Evolutionary conservation across 2,113 vertebrate genomes (phyloP).

Genomic region (human (Homo sapiens)): DNA sequence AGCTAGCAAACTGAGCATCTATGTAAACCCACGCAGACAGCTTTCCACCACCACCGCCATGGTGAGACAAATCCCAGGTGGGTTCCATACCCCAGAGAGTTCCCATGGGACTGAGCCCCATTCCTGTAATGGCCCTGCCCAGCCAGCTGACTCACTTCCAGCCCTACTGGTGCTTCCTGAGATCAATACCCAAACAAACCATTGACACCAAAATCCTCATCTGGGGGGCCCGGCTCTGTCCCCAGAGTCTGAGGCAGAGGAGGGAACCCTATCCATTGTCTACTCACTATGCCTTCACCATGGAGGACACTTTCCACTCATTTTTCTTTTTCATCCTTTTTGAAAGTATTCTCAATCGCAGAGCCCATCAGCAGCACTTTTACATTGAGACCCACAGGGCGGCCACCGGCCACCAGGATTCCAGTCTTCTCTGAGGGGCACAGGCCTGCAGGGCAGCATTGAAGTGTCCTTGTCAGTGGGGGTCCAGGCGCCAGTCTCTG

Average conservation of each 20-base stretch:
- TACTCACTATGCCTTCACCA: not conserved
- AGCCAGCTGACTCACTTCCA: not conserved
- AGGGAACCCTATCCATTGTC: not conserved
- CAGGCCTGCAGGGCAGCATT: too few species aligned
- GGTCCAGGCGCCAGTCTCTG: not conserved
- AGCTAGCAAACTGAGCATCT: too few species aligned
- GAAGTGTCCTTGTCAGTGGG: not conserved
- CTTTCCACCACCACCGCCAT: too few species aligned
- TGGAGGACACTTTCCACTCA: rapidly evolving
- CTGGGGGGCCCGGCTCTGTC: not conserved
- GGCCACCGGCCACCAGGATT: not conserved
- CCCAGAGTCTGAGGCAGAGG: not conserved
- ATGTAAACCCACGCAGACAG: not conserved
- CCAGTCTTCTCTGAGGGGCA: not conserved
- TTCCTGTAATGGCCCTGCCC: too few species aligned
- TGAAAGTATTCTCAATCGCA: rapidly evolving
- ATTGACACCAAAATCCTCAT: not conserved
- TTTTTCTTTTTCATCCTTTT: too few species aligned
- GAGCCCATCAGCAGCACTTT: not conserved
- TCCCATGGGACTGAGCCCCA: not conserved
- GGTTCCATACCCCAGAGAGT: not conserved
- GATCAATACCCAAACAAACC: not conserved
- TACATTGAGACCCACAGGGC: not conserved
- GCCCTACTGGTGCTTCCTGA: not conserved
- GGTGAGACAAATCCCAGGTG: not conserved